phyloP scores from a whole-genome alignment of 2,113 vertebrate species.

The Todiramphus chloris region DNA sequence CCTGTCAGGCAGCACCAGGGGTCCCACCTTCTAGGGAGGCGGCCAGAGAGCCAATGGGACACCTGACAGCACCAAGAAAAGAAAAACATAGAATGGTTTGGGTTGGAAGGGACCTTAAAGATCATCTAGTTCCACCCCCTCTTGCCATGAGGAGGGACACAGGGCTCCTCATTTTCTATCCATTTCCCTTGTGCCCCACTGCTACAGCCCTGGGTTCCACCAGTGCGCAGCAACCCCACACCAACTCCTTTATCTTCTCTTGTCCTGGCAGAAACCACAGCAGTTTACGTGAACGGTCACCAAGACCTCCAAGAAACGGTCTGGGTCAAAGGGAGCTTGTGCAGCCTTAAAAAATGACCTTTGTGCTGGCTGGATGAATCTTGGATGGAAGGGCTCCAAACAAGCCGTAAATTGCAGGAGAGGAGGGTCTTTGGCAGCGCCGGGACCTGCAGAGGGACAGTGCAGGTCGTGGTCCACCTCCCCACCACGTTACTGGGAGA shows the following conservation, averaged over 20 bases:
- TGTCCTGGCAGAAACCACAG: not conserved
- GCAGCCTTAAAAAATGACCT: not conserved
- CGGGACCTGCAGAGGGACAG: not conserved
- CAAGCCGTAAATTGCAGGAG: not conserved
- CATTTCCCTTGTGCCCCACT: not conserved
- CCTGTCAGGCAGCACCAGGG: not conserved
- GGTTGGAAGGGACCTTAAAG: no score
- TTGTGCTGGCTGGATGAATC: not conserved
- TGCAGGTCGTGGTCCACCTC: fast-evolving
- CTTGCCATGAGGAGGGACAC: no score
- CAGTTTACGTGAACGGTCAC: not conserved
- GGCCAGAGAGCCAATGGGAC: not conserved
- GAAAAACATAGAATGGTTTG: no score
- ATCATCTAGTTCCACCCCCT: no score
- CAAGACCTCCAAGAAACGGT: not conserved
- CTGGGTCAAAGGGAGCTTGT: not conserved
- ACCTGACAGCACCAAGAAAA: not conserved
- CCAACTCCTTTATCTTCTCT: not conserved
- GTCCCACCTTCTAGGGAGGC: not conserved
- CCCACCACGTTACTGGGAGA: fast-evolving
- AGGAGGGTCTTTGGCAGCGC: not conserved
- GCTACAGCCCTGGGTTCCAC: not conserved
- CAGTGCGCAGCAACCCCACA: fast-evolving
- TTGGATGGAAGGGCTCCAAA: not conserved
- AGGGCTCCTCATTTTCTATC: not conserved